Conservation (phyloP, 2,113 vertebrate species). For the Myrmophylax atrothorax region DNA sequence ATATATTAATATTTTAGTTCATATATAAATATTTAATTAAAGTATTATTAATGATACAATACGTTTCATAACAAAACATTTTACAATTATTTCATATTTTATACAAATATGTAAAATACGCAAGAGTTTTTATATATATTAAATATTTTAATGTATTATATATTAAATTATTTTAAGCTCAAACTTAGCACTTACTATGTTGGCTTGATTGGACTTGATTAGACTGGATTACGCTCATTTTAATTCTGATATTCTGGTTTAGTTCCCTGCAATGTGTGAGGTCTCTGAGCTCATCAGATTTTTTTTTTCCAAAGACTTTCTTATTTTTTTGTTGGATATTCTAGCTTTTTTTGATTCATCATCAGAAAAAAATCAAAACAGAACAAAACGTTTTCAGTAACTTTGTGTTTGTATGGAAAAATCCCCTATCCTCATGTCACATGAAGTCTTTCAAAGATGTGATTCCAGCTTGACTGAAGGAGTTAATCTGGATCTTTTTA, state of each 20-base stretch:
- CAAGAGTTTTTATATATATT: too few relatives aligned
- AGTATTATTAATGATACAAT: too few relatives aligned
- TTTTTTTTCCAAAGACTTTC: not conserved
- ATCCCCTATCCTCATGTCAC: too few relatives aligned
- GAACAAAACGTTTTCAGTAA: not conserved
- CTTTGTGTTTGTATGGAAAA: not conserved
- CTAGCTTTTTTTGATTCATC: not conserved
- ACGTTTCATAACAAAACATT: too few relatives aligned
- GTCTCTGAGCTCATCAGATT: not conserved
- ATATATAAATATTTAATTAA: too few relatives aligned
- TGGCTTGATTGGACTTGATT: not conserved
- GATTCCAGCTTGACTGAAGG: not conserved
- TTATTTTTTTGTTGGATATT: not conserved
- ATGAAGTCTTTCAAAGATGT: not conserved
- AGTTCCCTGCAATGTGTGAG: not conserved
- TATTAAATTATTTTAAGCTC: not conserved
- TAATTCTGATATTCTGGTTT: not conserved
- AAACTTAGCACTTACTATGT: not conserved
- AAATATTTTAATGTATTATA: not conserved
- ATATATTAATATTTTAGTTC: too few relatives aligned
- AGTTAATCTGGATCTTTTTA: rapidly evolving
- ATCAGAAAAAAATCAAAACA: not conserved
- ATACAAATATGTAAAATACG: not conserved
- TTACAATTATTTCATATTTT: not conserved
- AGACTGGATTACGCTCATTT: not conserved